Evolutionary conservation across 2,113 vertebrate genomes (phyloP).

Genomic region (Salminus brasiliensis): DNA sequence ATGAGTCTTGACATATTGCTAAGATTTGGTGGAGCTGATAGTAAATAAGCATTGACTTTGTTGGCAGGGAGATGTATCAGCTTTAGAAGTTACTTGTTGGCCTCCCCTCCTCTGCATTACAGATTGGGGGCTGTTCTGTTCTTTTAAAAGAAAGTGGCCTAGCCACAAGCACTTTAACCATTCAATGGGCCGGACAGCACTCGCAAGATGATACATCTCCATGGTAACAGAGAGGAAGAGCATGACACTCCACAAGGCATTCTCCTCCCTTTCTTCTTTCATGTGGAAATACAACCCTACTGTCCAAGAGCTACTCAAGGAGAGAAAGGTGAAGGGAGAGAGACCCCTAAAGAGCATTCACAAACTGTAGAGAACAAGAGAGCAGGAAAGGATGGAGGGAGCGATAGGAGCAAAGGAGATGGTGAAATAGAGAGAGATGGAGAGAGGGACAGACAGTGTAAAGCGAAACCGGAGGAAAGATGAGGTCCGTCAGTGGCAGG

Average conservation of each 20-base stretch:
- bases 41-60: neutral
- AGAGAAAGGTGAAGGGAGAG: neutral
- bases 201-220: conserved; percentile 29
- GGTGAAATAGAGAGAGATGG: conserved; percentile 1
- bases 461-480: conserved; percentile 12
- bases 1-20: too few relatives aligned
- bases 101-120: neutral
- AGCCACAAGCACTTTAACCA: conserved; percentile 30
- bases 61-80: neutral
- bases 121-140: neutral
- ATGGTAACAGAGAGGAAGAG: conserved; percentile 47
- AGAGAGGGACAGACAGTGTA: conserved; percentile 12
- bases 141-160: conserved; percentile 1
- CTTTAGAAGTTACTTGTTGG: neutral
- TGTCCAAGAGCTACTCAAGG: conserved; percentile 30
- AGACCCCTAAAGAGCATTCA: conserved; percentile 21
- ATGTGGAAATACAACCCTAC: conserved; percentile 48
- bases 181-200: conserved; percentile 26
- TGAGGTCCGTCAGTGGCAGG: conserved; percentile 23
- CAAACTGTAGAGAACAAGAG: conserved; percentile 3
- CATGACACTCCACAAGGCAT: conserved; percentile 31
- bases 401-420: neutral
- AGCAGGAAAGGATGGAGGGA: neutral
- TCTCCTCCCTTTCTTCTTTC: conserved; percentile 29
- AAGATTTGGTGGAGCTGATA: neutral